Conservation (phyloP, 2,113 vertebrate species). For the Myrmecobius fasciatus region DNA sequence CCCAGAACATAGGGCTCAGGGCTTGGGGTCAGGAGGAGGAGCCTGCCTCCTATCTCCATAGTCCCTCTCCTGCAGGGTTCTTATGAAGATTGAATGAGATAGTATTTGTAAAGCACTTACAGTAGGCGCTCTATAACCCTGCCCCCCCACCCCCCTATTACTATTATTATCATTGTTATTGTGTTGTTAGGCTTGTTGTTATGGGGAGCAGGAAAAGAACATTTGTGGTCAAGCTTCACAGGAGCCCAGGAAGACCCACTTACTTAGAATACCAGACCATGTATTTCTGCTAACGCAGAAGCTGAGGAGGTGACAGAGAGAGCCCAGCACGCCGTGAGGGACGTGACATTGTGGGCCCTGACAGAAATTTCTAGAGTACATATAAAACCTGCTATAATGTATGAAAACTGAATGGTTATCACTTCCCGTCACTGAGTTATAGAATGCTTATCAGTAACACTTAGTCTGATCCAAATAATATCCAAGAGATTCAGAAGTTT, state of each 20-base stretch:
- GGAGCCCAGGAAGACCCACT: background rate
- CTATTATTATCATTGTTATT: background rate
- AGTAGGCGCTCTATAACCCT: background rate
- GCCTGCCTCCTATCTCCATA: background rate
- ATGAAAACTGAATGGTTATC: background rate
- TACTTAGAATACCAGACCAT: no score
- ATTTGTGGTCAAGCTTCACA: background rate
- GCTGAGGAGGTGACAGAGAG: background rate
- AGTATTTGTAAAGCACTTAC: background rate
- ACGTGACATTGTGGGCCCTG: background rate
- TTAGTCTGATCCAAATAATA: background rate
- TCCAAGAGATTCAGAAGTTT: background rate
- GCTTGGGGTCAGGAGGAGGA: background rate
- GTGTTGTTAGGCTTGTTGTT: background rate
- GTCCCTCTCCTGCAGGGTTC: background rate
- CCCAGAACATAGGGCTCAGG: background rate
- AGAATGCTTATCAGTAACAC: background rate
- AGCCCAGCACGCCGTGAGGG: no score
- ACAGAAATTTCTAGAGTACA: background rate
- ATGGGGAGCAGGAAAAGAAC: background rate
- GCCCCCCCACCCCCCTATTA: no score
- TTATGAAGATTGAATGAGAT: background rate
- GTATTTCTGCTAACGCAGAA: background rate
- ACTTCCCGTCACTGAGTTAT: background rate
- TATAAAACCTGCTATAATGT: background rate